Conservation (phyloP, 2,113 vertebrate species). For the Tetrax tetrax region DNA sequence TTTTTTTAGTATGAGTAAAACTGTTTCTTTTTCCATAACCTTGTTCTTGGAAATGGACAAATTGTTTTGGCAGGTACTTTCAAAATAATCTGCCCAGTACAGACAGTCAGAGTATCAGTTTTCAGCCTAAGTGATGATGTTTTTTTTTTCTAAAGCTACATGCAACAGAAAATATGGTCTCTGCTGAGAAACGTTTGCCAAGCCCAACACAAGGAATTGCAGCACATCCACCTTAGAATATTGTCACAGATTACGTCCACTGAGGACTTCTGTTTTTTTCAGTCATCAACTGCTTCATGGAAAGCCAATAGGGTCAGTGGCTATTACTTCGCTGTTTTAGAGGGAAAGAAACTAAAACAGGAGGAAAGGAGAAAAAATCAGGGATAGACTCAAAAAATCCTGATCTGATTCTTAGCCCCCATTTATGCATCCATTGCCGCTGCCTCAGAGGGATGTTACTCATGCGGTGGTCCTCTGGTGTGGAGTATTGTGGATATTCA, state of each 20-base stretch:
- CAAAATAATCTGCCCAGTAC: slow-evolving; percentile 57
- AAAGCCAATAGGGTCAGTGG: not conserved
- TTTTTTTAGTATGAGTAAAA: slow-evolving; percentile 49
- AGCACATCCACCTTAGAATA: not conserved
- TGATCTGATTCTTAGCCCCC: not conserved
- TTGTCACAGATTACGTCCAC: not conserved
- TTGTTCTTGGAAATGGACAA: slow-evolving; percentile 68
- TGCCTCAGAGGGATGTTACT: not conserved
- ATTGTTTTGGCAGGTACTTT: slow-evolving; percentile 71
- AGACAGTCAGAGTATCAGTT: slow-evolving; percentile 58
- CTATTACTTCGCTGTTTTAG: not conserved
- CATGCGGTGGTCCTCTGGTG: rapidly evolving
- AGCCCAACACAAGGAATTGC: not conserved
- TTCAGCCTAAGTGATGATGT: slow-evolving; percentile 41
- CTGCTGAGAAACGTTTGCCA: slow-evolving; percentile 32
- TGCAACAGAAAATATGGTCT: slow-evolving; percentile 21
- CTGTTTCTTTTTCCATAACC: slow-evolving; percentile 67
- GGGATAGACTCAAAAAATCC: not conserved
- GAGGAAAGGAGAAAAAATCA: not conserved
- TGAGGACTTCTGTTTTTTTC: not conserved
- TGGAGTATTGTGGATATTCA: not conserved
- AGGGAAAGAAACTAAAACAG: not conserved
- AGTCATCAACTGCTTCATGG: not conserved
- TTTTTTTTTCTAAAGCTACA: slow-evolving; percentile 59
- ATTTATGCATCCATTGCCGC: not conserved